Conservation (phyloP, 2,113 vertebrate genomes). For the Stercorarius parasiticus region DNA sequence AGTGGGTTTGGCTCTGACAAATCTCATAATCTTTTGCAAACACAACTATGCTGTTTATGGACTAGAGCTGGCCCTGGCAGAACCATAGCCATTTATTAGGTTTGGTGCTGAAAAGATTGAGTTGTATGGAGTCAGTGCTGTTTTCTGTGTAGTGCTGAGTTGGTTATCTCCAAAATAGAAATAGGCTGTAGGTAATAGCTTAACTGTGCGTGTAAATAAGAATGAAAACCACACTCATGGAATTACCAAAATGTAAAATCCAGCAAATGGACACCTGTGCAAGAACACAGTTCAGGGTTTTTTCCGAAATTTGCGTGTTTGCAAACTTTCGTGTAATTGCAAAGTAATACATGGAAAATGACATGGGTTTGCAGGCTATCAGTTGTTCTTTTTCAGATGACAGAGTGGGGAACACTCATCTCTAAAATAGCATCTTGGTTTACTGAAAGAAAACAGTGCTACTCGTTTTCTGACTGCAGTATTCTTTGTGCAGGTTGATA, state of each 20-base stretch:
- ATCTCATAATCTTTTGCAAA: neutral
- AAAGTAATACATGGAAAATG: neutral
- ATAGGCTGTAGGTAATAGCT: neutral
- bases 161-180: neutral
- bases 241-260: neutral
- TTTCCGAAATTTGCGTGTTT: neutral
- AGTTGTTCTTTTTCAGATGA: neutral
- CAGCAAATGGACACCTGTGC: neutral
- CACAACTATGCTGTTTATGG: neutral
- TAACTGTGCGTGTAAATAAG: neutral
- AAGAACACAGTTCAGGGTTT: neutral
- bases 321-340: neutral
- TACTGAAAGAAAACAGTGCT: neutral
- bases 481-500: constrained; percentile 74
- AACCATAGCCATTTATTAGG: neutral
- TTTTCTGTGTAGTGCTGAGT: neutral
- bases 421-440: neutral
- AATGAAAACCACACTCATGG: neutral
- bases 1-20: neutral
- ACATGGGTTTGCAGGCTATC: neutral
- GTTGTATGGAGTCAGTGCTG: neutral
- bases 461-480: neutral
- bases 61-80: neutral
- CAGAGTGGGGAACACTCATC: neutral
- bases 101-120: neutral